Base-by-base conservation (phyloP, 1,140 invertebrate species). In the Stenopsyche tienmushanensis region DNA sequence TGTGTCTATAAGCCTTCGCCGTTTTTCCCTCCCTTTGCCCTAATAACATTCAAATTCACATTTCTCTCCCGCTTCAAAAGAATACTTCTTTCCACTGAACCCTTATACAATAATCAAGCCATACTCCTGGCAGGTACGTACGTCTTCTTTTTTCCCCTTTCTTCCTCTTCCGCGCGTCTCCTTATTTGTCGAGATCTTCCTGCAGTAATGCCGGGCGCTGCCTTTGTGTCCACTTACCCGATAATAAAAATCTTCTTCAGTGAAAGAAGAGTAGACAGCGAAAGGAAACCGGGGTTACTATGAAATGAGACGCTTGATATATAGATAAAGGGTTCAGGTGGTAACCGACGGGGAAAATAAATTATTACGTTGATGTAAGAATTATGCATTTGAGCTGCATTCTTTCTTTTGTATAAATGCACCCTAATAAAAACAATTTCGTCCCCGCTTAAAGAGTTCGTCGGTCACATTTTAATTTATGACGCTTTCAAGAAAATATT, bases 171-270 rank as follows among this genome's bases (percentile, higher is more conserved):
- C 29, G 50, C 26, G 57, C 62, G 60, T 66, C 57, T 62, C 53
- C 60, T 62, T 57, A n/a, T 66, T 66, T 60, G 55, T 66, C 58
- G 58, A 50, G 60, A 60, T 13, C 29, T 34, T 34, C 29, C 29
- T 62, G 49, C 52, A 57, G 58, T 49, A 47, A 62, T 67, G 44
- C 65, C 39, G 50, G 39, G 65, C 49, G 49, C 60, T 62, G 65
- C 59, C 65, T 67, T 67, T 67, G 65, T 67, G 65, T 67, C 65
- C 65, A 67, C 58, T 62, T 66, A 66, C 59, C 59, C 52, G 65
- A 67, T 67, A 67, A 67, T 67, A 67, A 67, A 67, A 63, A 67
- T 67, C 65, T 67, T 59, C 65, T 67, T 41, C 39, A 42, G 57
- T 62, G 29, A 59, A 55, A 62, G 65, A 58, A 54, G 65, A 55